Base-by-base conservation (phyloP, 2,888 invertebrate species). In the Miltochrista miniata region DNA sequence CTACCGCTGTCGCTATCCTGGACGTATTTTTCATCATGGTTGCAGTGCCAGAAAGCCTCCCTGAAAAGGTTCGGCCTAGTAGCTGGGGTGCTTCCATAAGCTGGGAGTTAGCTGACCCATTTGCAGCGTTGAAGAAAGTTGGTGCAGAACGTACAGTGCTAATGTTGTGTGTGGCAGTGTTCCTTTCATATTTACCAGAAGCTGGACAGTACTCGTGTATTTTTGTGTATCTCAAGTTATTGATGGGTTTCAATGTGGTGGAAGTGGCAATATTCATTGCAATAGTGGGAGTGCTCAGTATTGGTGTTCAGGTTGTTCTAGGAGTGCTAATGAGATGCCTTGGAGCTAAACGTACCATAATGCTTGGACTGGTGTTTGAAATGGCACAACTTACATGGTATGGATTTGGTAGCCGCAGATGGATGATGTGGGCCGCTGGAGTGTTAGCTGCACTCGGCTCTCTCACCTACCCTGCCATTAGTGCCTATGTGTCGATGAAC, bases 401-500 rank as follows among this genome's bases (percentile, higher is more conserved):
- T 83, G 99, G 99, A 36, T 98, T 99, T 78, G 98, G 98, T 50
- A 98, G 98, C 70, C 96, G 98, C 74, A 96, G 96, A 60, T 99
- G 98, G 98, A 98, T 99, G 96, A 99, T 99, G 98, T 99, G 99
- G 99, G 96, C 97, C 35, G 99, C 99, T 9, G 99, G 99, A 48
- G 95, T 98, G 64, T 92, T 99, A 64, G 99, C 99, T 34, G 98
- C 99, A 11, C 94, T 99, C 68, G 98, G 98, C 57, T 98, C 98
- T 64, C 96, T 99, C 70, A 99, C 99, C 3, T 99, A 99, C 92
- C 99, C 99, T 33, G 98, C 99, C 48, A 99, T 99, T 79, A 98
- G 98, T 85, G 98, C 99, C 34, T 99, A 98, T 88, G 99, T 99
- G 48, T 99, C 99, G 11, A 97, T 98, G 77, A 98, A 99, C 88